These are phyloP conservation scores for Globodera rostochiensis DNA, from an alignment of 1,140 invertebrate species.

Conservation along the genomic window DNA sequence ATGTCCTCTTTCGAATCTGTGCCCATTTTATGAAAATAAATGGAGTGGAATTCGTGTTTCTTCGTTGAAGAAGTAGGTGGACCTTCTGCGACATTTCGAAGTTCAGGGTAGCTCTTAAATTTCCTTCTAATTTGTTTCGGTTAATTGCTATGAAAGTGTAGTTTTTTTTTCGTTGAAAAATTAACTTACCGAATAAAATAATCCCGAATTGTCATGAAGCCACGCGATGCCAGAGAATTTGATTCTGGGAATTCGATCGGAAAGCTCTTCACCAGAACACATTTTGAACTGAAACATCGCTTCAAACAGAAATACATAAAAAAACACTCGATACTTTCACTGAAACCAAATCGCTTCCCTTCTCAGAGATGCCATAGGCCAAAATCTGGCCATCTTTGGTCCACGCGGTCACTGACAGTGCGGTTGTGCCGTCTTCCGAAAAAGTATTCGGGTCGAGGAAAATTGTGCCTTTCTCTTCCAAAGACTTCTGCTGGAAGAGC, in stretches of 20 bases:
- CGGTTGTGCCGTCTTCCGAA: conserved; percentile 88
- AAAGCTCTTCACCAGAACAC: conserved; percentile 76
- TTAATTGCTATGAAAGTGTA: not conserved
- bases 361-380: conserved; percentile 86
- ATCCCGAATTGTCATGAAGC: conserved; percentile 31
- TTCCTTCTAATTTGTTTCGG: not conserved
- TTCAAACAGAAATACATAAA: conserved; percentile 69
- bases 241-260: conserved; percentile 83
- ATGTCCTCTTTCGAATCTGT: conserved; percentile 86
- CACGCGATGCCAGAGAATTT: conserved; percentile 88
- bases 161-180: not conserved
- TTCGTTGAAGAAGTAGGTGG: conserved; percentile 76
- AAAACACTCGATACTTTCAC: conserved; percentile 70
- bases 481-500: conserved; percentile 82
- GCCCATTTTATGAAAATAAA: conserved; percentile 87
- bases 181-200: conserved; percentile 30
- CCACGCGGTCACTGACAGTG: conserved; percentile 78
- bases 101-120: conserved; percentile 75
- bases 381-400: conserved; percentile 86
- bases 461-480: conserved; percentile 79
- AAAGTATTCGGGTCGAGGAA: conserved; percentile 92
- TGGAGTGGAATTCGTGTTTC: conserved; percentile 83
- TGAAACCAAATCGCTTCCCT: conserved; percentile 86
- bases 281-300: conserved; percentile 69
- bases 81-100: conserved; percentile 81